Percentiles rank a stretch among this genome's conserved stretches.
Evolutionary conservation across 2,888 invertebrate genomes (phyloP).

Genomic region (Morpho deidamia): DNA sequence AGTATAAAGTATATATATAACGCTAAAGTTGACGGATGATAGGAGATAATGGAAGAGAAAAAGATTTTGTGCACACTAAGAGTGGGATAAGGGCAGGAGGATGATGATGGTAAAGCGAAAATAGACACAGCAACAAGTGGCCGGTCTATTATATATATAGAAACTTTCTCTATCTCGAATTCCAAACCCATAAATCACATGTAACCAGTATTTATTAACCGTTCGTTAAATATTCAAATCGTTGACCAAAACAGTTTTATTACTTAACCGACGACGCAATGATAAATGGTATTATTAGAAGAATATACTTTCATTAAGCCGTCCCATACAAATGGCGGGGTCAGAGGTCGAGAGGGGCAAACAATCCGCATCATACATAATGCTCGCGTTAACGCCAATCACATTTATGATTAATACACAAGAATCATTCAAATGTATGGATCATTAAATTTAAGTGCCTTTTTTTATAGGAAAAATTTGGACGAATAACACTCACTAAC

Average conservation of each 20-base stretch:
- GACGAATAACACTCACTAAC: too few species aligned
- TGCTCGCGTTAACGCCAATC: slow-evolving; percentile 50
- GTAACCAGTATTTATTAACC: slow-evolving; percentile 16
- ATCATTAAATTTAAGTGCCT: slow-evolving; percentile 22
- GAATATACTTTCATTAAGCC: slow-evolving; percentile 39
- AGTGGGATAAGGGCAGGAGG: too few species aligned
- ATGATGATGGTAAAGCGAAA: too few species aligned
- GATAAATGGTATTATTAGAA: slow-evolving; percentile 33
- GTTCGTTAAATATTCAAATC: slow-evolving; percentile 21
- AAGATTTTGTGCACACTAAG: too few species aligned
- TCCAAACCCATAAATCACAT: slow-evolving; percentile 18
- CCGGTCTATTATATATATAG: neutral
- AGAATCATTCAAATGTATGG: slow-evolving; percentile 24
- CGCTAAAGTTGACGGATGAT: too few species aligned
- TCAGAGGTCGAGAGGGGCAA: slow-evolving; percentile 35
- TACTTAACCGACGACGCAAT: slow-evolving; percentile 19
- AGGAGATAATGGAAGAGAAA: too few species aligned
- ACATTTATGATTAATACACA: slow-evolving; percentile 47
- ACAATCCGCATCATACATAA: slow-evolving; percentile 35
- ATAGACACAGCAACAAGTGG: too few species aligned
- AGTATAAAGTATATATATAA: too few species aligned
- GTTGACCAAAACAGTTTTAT: slow-evolving; percentile 12
- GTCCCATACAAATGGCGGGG: slow-evolving; percentile 38
- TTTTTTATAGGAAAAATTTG: too few species aligned
- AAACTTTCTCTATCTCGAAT: slow-evolving; percentile 14